These are phyloP conservation scores for Oikopleura albicans DNA, from an alignment of 23 tunicate genomes.

Conservation along the genomic window DNA sequence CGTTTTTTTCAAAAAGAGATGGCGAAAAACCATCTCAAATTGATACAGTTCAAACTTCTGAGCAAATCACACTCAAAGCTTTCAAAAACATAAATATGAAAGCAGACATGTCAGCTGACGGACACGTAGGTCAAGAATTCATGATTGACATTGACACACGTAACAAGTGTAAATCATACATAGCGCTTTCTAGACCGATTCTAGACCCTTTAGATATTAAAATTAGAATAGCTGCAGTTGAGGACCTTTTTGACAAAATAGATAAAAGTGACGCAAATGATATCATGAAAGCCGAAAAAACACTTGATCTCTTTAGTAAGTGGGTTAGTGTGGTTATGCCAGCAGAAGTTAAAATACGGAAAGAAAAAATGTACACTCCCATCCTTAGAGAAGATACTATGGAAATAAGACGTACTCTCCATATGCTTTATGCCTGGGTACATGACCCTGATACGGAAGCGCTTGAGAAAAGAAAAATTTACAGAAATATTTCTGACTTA, in stretches of 20 bases:
- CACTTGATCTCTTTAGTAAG: not conserved
- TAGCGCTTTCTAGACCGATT: not conserved
- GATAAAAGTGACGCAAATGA: not conserved
- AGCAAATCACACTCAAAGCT: not conserved
- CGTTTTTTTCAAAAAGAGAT: not conserved
- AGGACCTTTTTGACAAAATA: not conserved
- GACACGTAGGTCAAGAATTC: not conserved
- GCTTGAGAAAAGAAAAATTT: not conserved
- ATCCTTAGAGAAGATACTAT: not conserved
- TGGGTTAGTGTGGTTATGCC: not conserved
- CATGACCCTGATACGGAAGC: not conserved
- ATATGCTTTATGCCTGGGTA: not conserved
- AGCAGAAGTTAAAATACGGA: not conserved
- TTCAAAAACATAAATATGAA: not conserved
- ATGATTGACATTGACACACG: not conserved
- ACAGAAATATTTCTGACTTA: not conserved
- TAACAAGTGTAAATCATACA: not conserved
- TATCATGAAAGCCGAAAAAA: not conserved
- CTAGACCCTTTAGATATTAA: not conserved
- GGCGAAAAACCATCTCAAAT: not conserved
- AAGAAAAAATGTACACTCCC: not conserved
- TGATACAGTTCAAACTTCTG: not conserved
- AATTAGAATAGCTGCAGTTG: not conserved
- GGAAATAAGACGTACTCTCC: not conserved
- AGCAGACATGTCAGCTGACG: not conserved